Base-by-base conservation (phyloP, 1,140 invertebrate species). In the Hesperophylax magnus region DNA sequence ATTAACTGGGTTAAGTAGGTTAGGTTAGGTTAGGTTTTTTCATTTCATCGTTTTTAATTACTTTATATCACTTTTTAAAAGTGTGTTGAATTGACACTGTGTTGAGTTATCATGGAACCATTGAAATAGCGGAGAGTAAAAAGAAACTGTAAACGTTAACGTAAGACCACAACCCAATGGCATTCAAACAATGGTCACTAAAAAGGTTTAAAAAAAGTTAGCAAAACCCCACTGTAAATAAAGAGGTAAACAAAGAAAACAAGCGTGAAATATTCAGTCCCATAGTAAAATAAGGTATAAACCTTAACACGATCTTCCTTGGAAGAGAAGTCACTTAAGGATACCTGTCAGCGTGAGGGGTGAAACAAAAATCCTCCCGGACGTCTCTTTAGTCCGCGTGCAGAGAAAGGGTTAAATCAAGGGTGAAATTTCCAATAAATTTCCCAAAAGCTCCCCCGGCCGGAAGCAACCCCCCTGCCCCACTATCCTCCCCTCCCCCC, bases 381-480 rank as follows among this genome's bases (percentile, higher is more conserved):
- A 27, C 69, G 24, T 67, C 63, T 67, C 53, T 34, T 75, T 54
- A 39, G 24, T 20, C 54, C 54, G 72, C 15, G 9, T 34, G 72
- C 75, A 63, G 67, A 79, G 77, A 60, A 78, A 69, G 76, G 71
- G 81, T 75, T 79, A 82, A 82, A 79, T 82, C 81, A 79, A 60
- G 81, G 72, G 71, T 79, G 72, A 82, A 82, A 82, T 82, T 82
- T 82, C 81, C 81, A 82, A 82, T 82, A 82, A 82, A 82, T 82
- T 82, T 69, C 79, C 74, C 78, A 77, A 79, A 82, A 63, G 63
- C 74, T 77, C 17, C 39, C 61, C 63, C 61, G 67, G 77, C 58
- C 72, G 65, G 77, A 79, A 74, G 77, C 58, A 61, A 63, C 71
- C 56, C 77, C 39, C 39, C 72, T 27, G 52, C 24, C 39, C 47